These are phyloP conservation scores for Poeciliopsis turneri DNA, from an alignment of 2,797 vertebrate species.

Conservation along the genomic window DNA sequence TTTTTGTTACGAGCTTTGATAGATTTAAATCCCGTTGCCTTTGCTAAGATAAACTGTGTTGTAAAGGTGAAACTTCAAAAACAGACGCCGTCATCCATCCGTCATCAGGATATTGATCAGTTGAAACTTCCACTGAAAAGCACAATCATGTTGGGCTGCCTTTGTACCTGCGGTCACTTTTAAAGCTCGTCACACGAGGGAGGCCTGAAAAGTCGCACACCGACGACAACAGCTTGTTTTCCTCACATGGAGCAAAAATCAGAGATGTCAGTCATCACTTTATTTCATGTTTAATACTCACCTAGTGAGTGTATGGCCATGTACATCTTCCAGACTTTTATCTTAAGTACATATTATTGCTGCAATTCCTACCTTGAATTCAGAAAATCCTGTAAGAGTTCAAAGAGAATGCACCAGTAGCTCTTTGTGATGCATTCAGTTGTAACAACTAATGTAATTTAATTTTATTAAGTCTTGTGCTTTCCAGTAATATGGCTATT, in stretches of 20 bases:
- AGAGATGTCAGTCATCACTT: not conserved
- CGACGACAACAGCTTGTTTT: too few species aligned
- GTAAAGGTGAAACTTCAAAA: not conserved
- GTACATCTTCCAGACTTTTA: not conserved
- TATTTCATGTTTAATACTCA: not conserved
- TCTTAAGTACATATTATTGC: not conserved
- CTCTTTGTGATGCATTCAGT: not conserved
- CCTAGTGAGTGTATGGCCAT: not conserved
- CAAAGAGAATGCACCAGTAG: not conserved
- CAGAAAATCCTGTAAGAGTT: not conserved
- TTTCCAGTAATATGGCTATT: not conserved
- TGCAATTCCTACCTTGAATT: not conserved
- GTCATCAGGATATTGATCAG: not conserved
- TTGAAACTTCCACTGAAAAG: not conserved
- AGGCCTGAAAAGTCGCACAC: not conserved
- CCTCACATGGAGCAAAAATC: not conserved
- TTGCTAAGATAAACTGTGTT: not conserved
- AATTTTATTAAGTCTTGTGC: not conserved
- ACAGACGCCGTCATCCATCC: not conserved
- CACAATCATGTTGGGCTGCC: not conserved
- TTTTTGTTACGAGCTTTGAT: not conserved
- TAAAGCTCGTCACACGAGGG: too few species aligned
- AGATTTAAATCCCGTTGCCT: not conserved
- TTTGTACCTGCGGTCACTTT: too few species aligned
- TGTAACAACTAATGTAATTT: not conserved